A percentile compares a stretch with the other conserved stretches of the same genome.
These are phyloP conservation scores for Rhyacophila brunnea DNA, from an alignment of 1,140 invertebrate species.

Conservation along the genomic window DNA sequence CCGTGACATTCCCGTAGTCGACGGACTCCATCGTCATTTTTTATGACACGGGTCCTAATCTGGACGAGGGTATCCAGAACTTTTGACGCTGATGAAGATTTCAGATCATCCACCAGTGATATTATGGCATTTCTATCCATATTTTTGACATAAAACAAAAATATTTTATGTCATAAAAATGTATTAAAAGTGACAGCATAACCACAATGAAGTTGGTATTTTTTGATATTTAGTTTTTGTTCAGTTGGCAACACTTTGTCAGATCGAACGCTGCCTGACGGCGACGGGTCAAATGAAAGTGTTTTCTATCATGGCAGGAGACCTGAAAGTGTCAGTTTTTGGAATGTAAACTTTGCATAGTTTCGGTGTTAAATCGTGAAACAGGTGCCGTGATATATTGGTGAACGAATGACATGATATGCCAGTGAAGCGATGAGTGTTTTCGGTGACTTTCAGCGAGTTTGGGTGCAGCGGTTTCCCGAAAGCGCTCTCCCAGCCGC, in stretches of 20 bases:
- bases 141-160: constrained; percentile 14
- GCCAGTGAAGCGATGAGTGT: constrained; percentile 70
- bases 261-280: neutral
- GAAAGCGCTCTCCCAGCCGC: constrained; percentile 83
- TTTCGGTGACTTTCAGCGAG: constrained; percentile 83
- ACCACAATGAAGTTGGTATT: too few relatives aligned
- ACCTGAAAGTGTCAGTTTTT: constrained; percentile 25
- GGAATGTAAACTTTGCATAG: constrained; percentile 25
- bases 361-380: constrained; percentile 12
- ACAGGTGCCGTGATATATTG: constrained; percentile 2
- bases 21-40: constrained; percentile 44
- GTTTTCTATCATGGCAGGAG: constrained; percentile 27
- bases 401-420: constrained; percentile 13
- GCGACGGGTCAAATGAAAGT: constrained; percentile 14
- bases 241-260: neutral
- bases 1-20: constrained; percentile 48
- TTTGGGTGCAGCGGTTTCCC: constrained; percentile 85
- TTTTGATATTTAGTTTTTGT: too few relatives aligned
- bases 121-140: constrained; percentile 50
- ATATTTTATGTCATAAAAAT: constrained; percentile 1
- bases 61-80: constrained; percentile 46
- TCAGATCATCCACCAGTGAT: constrained; percentile 42
- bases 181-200: too few relatives aligned
- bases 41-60: constrained; percentile 46
- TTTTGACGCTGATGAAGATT: constrained; percentile 43